Conservation (phyloP, 1,140 invertebrate genomes). For the Spodoptera litura region DNA sequence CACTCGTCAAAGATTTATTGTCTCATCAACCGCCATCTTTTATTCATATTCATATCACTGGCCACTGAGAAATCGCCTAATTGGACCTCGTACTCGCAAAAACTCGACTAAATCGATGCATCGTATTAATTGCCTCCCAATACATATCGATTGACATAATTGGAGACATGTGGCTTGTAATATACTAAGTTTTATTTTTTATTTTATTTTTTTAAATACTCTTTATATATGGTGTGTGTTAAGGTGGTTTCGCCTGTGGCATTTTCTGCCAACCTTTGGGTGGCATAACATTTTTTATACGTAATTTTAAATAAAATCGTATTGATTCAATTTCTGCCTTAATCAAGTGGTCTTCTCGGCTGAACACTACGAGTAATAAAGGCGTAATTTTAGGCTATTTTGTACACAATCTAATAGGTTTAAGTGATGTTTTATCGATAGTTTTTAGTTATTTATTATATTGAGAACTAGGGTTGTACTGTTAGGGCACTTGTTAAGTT, state of each 20-base stretch:
- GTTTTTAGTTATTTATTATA: conserved; percentile 28
- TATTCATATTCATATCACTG: conserved; percentile 66
- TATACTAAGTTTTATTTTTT: conserved; percentile 35
- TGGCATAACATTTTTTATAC: no score
- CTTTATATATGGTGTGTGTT: no score
- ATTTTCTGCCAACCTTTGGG: no score
- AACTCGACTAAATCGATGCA: conserved; percentile 50
- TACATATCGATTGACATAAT: conserved; percentile 38
- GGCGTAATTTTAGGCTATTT: no score
- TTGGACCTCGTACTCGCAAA: conserved; percentile 53
- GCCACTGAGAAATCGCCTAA: conserved; percentile 54
- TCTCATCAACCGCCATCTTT: conserved; percentile 61
- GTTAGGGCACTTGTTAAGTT: neutral
- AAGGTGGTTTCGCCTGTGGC: no score
- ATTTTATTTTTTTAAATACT: neutral
- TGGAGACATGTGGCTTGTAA: conserved; percentile 24
- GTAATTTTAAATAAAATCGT: no score
- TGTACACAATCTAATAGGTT: neutral
- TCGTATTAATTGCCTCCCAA: conserved; percentile 53
- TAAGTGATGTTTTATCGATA: conserved; percentile 23
- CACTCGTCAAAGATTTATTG: conserved; percentile 63
- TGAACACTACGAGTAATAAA: no score
- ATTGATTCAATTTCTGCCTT: no score
- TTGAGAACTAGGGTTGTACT: conserved; percentile 10
- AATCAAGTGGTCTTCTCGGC: no score